A percentile compares a stretch with the other conserved stretches of the same genome.
These are phyloP conservation scores for Egretta garzetta DNA, from an alignment of 2,113 vertebrate genomes.

Conservation along the genomic window DNA sequence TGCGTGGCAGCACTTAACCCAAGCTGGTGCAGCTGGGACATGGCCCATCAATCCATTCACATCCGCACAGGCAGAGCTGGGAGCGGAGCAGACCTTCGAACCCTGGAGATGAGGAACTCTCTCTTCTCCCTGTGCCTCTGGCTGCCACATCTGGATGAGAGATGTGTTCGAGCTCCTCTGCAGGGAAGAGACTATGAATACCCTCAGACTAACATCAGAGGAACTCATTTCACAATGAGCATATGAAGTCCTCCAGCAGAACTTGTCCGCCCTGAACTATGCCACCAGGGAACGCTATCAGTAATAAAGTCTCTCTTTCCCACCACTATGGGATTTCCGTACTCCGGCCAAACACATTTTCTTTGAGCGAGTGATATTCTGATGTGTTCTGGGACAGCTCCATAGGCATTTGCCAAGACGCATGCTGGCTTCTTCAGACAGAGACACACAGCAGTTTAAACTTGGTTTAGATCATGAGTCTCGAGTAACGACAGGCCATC, in stretches of 20 bases:
- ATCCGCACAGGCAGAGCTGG: background rate
- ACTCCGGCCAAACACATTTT: background rate
- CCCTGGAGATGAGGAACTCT: no score
- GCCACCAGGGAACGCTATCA: background rate
- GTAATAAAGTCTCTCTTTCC: background rate
- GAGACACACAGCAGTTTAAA: background rate
- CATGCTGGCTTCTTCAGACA: conserved; percentile 20
- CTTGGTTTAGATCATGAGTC: background rate
- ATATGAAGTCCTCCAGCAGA: background rate
- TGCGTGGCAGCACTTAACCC: background rate
- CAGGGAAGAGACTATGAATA: background rate
- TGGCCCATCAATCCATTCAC: background rate
- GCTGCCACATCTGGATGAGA: no score
- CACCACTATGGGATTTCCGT: background rate
- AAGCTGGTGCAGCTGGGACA: accelerated
- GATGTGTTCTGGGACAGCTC: background rate
- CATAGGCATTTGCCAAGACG: background rate
- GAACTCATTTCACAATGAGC: background rate
- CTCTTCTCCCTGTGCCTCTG: no score
- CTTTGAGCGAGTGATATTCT: background rate
- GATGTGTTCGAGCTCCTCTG: no score
- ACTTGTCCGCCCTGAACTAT: background rate
- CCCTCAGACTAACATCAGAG: background rate
- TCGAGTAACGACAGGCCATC: background rate
- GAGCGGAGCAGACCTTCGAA: no score